Base-by-base conservation (phyloP, 2,888 invertebrate genomes). In the Margaritifera margaritifera region DNA sequence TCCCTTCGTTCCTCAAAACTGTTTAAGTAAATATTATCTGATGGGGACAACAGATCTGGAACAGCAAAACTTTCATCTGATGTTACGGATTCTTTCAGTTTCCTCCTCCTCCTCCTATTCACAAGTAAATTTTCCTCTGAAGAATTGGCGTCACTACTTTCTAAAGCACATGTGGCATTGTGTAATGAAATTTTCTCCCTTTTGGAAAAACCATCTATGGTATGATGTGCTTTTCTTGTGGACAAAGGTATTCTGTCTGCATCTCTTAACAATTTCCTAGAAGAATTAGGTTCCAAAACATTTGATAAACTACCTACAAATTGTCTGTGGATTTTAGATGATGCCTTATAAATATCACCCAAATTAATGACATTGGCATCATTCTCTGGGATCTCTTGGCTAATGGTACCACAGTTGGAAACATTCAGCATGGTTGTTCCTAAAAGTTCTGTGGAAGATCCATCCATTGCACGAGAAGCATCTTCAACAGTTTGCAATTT, bases 131-230 rank as follows among this genome's bases (percentile, higher is more conserved):
- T 72, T 65, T 77, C 77, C 66, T 77, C 74, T 52, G 77, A 77
- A 52, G 77, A 74, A 64, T 77, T 77, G 52, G 74, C 74, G 31
- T 77, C 77, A 77, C 77, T 77, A 67, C 77, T 74, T 31, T 77
- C 74, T 53, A 72, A 56, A 63, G 68, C 72, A 69, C 68, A 74
- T 56, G 71, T 63, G 52, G 74, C 74, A 66, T 74, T 72, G 27
- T 72, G 71, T 53, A 77, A 69, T 74, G 77, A 77, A 27, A 77
- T 77, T 60, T 69, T 70, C 61, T 77, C 77, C 53, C 68, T 65
- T 74, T 79, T 77, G 31, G 79, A 79, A 69, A 72, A 79, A 58
- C 77, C 64, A 66, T 75, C 77, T 59, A 69, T 54, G 42, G 42
- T 42, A 42, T 42, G 11, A 42, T 42, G 42, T 1, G 2, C 15